Evolutionary conservation across 1,140 invertebrate genomes (phyloP), one percentile per base, ranked within the genome.

Genomic region (Uloborus diversus): DNA sequence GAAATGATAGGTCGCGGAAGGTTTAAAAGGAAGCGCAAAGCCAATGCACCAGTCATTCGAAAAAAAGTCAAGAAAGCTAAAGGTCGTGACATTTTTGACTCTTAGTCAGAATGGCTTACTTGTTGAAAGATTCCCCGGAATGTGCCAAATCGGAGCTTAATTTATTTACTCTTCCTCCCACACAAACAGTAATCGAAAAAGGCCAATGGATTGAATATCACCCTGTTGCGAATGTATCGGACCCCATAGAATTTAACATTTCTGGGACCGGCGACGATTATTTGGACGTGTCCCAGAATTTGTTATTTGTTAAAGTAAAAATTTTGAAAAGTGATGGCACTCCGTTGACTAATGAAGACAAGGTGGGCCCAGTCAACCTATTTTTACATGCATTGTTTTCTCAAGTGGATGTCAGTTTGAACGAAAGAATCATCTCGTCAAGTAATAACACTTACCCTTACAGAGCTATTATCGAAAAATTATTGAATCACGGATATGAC

Each of bases 301-400:
- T 37, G 4, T 4, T 65, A 4, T 49, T 4, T 59, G 68, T 57
- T 5, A 59, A 56, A 57, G 53, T 23, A 13, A 71, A 59, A 49
- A 33, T 71, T 57, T 1, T 59, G 25, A 56, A 71, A 57, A 25
- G n/a, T 33, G 27, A 71, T 59, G 69, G 69, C n/a, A 59, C 23
- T 28, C 9, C 2, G 9, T 1, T 59, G 5, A 17, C 33, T 11
- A n/a, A 25, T 13, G 69, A 61, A 25, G 35, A 28, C 11, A 73
- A 59, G 47, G n/a, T 61, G 5, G 69, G 53, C 59, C 51, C 69
- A 14, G 56, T 73, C 17, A 73, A 73, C 33, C 30, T 73, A 14
- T 61, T 59, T 42, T 37, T 73, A 9, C 69, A 73, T 47, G 59
- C 69, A n/a, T n/a, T 73, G 30, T 73, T 73, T 61, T 73, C 69